Evolutionary conservation across 2,797 vertebrate species (phyloP), one percentile per base, ranked within the genome.

Genomic region (Sylvilagus floridanus): DNA sequence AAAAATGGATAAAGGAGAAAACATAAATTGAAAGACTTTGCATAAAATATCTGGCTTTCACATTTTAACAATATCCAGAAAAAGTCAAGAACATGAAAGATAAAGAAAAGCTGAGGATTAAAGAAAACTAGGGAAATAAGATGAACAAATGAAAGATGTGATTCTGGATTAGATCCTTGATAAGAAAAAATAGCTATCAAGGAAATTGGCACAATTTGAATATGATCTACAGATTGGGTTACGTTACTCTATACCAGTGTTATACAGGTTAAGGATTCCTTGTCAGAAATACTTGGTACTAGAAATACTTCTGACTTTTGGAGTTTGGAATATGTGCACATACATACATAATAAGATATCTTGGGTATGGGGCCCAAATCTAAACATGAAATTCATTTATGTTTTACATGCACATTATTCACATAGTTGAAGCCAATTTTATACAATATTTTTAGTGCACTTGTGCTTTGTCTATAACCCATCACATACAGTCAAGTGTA

Each of bases 131-230:
- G 66, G 84, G 68, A 88, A 93, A 82, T 37, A 78, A 17, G 87
- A 66, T 30, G 47, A 30, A 87, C 83, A 47, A 47, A 47, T 9
- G 8, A 47, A 93, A 78, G 57, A 47, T 89, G 10, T 88, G 60
- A 92, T 79, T 90, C 82, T 95, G 68, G 30, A 79, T 11, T 84
- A 87, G 69, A 85, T 76, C 35, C 4, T 28, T 65, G 42, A 68
- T 82, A 66, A 91, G 78, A 91, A 95, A 94, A 91, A 85, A 81
- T 62, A 72, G 12, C 47, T 90, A 52, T 54, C 68, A 84, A 90
- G 21, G 72, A 72, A 54, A 76, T 42, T 65, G 50, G 77, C 4
- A 94, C 68, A 92, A 72, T 32, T 47, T 94, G 14, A 94, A 73
- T 69, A 47, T 32, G 37, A 90, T 42, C 14, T 77, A 28, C 32